These are phyloP conservation scores for Myathropa florea DNA, from an alignment of 2,888 invertebrate species.

Conservation along the genomic window DNA sequence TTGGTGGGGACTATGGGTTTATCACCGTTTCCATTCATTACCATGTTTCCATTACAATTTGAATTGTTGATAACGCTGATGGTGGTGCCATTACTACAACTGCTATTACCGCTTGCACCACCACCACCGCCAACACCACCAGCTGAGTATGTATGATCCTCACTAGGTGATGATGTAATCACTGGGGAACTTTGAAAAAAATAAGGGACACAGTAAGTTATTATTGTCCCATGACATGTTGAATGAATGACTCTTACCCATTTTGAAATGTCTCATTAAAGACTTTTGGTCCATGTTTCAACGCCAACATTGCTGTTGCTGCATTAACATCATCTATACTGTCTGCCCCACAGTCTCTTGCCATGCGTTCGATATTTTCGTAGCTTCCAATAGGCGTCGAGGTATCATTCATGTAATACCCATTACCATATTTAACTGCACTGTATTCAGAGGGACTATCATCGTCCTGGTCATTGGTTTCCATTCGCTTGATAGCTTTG, in stretches of 20 bases:
- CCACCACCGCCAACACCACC: conserved; percentile 77
- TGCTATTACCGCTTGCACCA: conserved; percentile 20
- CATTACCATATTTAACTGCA: conserved; percentile 71
- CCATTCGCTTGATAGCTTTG: conserved; percentile 81
- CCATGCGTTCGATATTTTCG: conserved; percentile 77
- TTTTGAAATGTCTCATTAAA: conserved; percentile 80
- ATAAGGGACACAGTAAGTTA: conserved; percentile 11
- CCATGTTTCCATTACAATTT: conserved; percentile 57
- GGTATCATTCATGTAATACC: conserved; percentile 44
- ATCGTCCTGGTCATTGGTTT: conserved; percentile 75
- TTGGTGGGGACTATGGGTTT: conserved; percentile 36
- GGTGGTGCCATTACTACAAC: conserved; percentile 73
- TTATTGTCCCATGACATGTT: background rate
- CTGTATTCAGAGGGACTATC: conserved; percentile 77
- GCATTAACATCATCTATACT: conserved; percentile 89
- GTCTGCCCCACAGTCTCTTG: conserved; percentile 81
- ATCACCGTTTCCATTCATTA: conserved; percentile 72
- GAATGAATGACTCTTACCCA: conserved; percentile 74
- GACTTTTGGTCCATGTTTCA: conserved; percentile 91
- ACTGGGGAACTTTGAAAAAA: conserved; percentile 81
- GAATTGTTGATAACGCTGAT: conserved; percentile 76
- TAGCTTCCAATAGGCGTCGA: conserved; percentile 74
- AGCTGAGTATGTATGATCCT: conserved; percentile 95
- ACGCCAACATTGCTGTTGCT: conserved; percentile 92
- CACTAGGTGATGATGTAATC: conserved; percentile 93